phyloP scores from a whole-genome alignment of 2,113 vertebrate genomes.

The Grammomys dolichurus region DNA sequence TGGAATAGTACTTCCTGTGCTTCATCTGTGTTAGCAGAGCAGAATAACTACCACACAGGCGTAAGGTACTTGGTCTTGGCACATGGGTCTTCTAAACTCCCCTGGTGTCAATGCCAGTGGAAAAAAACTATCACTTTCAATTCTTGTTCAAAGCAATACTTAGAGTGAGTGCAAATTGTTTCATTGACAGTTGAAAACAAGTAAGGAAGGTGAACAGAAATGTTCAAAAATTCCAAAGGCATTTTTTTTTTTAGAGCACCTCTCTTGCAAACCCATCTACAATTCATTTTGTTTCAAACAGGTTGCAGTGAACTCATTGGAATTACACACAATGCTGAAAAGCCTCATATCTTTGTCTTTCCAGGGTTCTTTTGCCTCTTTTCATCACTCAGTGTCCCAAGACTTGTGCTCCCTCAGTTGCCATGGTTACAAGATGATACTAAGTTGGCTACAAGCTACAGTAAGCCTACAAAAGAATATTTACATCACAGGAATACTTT shows the following conservation, averaged over 20 bases:
- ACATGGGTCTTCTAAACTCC: constrained; percentile 63
- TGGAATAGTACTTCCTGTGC: constrained; percentile 60
- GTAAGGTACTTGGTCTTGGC: constrained; percentile 72
- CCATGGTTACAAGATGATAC: constrained; percentile 34
- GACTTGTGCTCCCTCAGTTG: neutral
- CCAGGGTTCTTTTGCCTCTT: neutral
- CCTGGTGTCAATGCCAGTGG: constrained; percentile 52
- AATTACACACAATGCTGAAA: neutral
- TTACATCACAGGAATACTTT: neutral
- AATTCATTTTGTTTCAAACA: constrained; percentile 53
- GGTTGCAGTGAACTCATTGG: neutral
- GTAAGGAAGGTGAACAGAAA: constrained; percentile 16
- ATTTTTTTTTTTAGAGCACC: constrained; percentile 12
- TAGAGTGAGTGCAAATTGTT: constrained; percentile 63
- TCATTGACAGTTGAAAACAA: constrained; percentile 74
- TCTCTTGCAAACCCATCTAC: constrained; percentile 32
- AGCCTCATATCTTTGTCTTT: neutral
- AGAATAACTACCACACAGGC: neutral
- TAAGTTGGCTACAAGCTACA: neutral
- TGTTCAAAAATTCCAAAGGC: neutral
- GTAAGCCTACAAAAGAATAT: constrained; percentile 21
- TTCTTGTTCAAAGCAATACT: constrained; percentile 64
- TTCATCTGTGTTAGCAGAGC: constrained; percentile 53
- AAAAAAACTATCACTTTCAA: constrained; percentile 65
- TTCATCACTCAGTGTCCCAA: neutral